Conservation (phyloP, 2,113 vertebrate genomes). For the Perccottus glenii region DNA sequence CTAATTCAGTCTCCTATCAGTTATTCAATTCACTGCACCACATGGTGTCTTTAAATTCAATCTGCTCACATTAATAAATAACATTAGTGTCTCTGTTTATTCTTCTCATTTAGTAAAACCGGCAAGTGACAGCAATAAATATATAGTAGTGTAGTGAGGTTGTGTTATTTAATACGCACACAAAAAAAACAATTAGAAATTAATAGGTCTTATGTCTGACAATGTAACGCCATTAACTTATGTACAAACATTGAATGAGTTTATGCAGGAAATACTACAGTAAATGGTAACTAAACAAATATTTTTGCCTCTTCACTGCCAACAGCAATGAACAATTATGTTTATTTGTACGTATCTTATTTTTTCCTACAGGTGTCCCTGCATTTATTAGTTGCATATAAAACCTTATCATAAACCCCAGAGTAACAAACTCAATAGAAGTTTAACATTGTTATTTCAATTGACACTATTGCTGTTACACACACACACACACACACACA, state of each 20-base stretch:
- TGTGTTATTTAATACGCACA: slow-evolving; percentile 7
- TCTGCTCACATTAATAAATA: slow-evolving; percentile 30
- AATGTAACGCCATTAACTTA: neutral
- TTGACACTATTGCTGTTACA: neutral
- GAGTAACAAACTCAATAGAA: neutral
- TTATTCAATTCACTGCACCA: slow-evolving; percentile 39
- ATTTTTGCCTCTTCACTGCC: neutral
- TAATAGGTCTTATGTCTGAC: neutral
- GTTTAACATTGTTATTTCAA: neutral
- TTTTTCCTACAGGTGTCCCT: neutral
- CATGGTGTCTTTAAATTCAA: slow-evolving; percentile 36
- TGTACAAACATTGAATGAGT: neutral
- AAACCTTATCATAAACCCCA: neutral
- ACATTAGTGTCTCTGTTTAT: slow-evolving; percentile 25
- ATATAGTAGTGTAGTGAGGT: slow-evolving; percentile 18
- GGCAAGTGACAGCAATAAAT: slow-evolving; percentile 23
- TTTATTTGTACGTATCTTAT: neutral
- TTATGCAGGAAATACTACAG: neutral
- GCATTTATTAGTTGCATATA: neutral
- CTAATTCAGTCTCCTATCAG: slow-evolving; percentile 30
- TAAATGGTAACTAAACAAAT: too few species aligned
- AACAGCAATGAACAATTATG: neutral
- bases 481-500: neutral
- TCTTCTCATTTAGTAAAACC: slow-evolving; percentile 21
- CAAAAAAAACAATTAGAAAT: neutral